phyloP scores from a whole-genome alignment of 2,888 invertebrate genomes.

The Amphipoea oculea region DNA sequence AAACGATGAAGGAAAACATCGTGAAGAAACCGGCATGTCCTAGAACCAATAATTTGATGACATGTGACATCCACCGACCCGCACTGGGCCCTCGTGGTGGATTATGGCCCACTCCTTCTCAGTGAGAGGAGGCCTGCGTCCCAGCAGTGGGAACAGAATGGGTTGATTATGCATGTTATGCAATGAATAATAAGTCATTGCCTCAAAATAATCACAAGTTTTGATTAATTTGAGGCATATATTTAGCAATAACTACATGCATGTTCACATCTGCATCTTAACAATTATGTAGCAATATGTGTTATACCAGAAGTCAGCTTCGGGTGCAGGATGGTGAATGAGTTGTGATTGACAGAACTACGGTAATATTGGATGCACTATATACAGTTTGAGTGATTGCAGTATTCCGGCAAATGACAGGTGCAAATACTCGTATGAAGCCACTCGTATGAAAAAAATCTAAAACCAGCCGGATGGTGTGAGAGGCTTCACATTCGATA shows the following conservation, averaged over 20 bases:
- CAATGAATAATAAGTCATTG: no score
- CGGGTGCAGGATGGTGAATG: not conserved
- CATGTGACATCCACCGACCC: not conserved
- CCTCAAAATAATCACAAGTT: no score
- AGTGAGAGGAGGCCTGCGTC: not conserved
- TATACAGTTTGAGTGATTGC: constrained; percentile 10
- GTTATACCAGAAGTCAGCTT: no score
- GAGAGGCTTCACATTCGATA: not conserved
- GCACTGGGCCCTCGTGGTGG: not conserved
- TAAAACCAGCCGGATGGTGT: not conserved
- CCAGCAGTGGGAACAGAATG: not conserved
- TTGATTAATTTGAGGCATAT: no score
- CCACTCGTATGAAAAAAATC: not conserved
- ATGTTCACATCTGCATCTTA: not conserved
- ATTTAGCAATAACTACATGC: not conserved
- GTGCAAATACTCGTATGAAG: not conserved
- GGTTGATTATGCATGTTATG: no score
- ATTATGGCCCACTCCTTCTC: not conserved
- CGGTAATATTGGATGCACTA: not conserved
- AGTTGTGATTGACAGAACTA: not conserved
- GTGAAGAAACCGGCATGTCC: not conserved
- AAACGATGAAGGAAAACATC: not conserved
- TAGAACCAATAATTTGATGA: not conserved
- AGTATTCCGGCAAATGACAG: not conserved
- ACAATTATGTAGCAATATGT: not conserved